Conservation (phyloP, 2,113 vertebrate genomes). For the Phoenicopterus ruber region DNA sequence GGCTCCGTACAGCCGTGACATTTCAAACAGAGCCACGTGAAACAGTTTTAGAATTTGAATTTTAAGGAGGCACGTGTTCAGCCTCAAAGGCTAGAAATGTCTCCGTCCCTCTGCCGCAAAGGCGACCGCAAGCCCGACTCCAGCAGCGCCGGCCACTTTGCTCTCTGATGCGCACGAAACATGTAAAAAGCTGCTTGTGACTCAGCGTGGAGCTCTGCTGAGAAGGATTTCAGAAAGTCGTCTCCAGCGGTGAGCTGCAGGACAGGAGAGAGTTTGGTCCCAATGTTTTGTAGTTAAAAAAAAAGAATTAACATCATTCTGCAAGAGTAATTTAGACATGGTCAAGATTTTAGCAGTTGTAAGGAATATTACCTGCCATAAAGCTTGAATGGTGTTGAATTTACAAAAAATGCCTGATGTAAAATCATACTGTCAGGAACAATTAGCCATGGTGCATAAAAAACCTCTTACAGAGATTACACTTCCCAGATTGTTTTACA, state of each 20-base stretch:
- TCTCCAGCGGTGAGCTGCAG: background rate
- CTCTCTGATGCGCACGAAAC: background rate
- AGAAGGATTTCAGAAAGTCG: background rate
- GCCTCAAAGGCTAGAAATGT: background rate
- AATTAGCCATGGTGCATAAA: constrained; percentile 69
- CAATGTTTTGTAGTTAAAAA: background rate
- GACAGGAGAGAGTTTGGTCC: background rate
- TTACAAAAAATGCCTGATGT: constrained; percentile 46
- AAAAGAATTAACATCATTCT: background rate
- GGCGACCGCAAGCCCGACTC: background rate
- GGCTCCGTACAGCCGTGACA: background rate
- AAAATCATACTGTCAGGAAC: constrained; percentile 50
- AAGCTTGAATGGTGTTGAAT: constrained; percentile 32
- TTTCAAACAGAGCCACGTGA: background rate
- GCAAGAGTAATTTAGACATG: constrained; percentile 17
- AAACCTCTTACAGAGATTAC: constrained; percentile 53
- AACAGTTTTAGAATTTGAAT: background rate
- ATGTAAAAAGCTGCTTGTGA: background rate
- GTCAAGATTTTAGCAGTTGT: constrained; percentile 28
- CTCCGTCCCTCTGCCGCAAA: background rate
- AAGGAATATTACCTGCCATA: constrained; percentile 42
- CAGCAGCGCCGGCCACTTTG: background rate
- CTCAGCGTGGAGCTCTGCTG: background rate
- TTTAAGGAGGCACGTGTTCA: background rate
- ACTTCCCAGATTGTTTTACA: constrained; percentile 71